These are phyloP conservation scores for Caligus rogercresseyi DNA, from an alignment of 1,140 invertebrate genomes.

Conservation along the genomic window DNA sequence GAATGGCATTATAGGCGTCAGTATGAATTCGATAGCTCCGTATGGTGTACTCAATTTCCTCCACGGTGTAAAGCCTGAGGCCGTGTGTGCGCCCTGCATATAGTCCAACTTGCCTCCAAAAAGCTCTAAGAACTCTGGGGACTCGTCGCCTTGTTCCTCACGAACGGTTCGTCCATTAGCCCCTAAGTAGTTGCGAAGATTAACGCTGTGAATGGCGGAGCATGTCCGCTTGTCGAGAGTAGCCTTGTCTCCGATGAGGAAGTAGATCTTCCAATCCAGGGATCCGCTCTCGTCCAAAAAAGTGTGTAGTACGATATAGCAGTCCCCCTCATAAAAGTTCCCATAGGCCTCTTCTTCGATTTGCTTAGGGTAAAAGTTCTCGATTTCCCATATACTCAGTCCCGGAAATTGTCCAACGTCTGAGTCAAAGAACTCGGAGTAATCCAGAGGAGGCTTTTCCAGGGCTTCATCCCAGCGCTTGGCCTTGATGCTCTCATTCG, in stretches of 20 bases:
- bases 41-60: constrained; percentile 65
- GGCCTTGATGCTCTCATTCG: constrained; percentile 25
- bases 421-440: constrained; percentile 96
- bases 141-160: constrained; percentile 91
- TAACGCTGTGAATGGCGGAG: constrained; percentile 96
- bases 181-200: constrained; percentile 83
- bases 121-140: constrained; percentile 78
- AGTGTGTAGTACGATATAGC: constrained; percentile 93
- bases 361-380: constrained; percentile 89
- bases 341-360: constrained; percentile 69
- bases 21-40: constrained; percentile 77
- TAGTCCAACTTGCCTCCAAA: constrained; percentile 87
- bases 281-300: constrained; percentile 60
- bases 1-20: constrained; percentile 63
- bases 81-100: constrained; percentile 86
- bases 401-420: constrained; percentile 81
- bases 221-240: constrained; percentile 94
- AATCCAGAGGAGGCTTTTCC: constrained; percentile 89
- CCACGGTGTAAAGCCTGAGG: constrained; percentile 90
- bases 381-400: constrained; percentile 88
- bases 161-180: constrained; percentile 89
- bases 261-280: constrained; percentile 86
- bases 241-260: constrained; percentile 94
- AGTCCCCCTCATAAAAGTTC: constrained; percentile 98
- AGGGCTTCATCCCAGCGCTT: constrained; percentile 74